Evolutionary conservation across 2,797 vertebrate species (phyloP).

Genomic region (Coranthus polyacanthus): DNA sequence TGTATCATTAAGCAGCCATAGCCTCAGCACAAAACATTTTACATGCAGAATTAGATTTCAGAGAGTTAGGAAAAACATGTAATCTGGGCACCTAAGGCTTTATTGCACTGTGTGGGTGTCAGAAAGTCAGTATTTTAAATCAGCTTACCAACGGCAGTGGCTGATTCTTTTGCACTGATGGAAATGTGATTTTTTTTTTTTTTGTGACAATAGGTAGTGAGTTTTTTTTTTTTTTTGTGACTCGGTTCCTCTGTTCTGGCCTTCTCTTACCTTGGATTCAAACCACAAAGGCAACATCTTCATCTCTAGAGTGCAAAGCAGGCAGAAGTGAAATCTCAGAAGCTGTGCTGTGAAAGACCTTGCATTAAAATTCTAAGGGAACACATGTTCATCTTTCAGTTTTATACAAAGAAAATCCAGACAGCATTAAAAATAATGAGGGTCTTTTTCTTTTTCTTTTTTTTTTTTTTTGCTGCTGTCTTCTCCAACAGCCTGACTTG

Average conservation of each 20-base stretch:
- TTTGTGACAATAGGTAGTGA: slow-evolving; percentile 2
- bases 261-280: slow-evolving; percentile 30
- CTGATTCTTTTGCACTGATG: slow-evolving; percentile 13
- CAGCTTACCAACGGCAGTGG: neutral
- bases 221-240: slow-evolving; percentile 7
- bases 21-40: neutral
- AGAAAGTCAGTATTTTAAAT: slow-evolving; percentile 2
- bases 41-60: slow-evolving; percentile 17
- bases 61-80: neutral
- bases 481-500: slow-evolving; percentile 21
- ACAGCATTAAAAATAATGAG: slow-evolving; percentile 44
- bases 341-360: slow-evolving; percentile 37
- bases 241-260: slow-evolving; percentile 29
- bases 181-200: neutral
- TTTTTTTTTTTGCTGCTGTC: neutral
- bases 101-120: slow-evolving; percentile 21
- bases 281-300: slow-evolving; percentile 40
- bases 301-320: slow-evolving; percentile 36
- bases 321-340: slow-evolving; percentile 38
- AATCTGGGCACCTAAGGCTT: neutral
- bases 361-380: slow-evolving; percentile 62
- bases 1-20: neutral
- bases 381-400: slow-evolving; percentile 62
- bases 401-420: slow-evolving; percentile 53
- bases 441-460: too few species aligned